Base-by-base conservation (phyloP, 2,797 vertebrate genomes). In the Pangasius krempfi region DNA sequence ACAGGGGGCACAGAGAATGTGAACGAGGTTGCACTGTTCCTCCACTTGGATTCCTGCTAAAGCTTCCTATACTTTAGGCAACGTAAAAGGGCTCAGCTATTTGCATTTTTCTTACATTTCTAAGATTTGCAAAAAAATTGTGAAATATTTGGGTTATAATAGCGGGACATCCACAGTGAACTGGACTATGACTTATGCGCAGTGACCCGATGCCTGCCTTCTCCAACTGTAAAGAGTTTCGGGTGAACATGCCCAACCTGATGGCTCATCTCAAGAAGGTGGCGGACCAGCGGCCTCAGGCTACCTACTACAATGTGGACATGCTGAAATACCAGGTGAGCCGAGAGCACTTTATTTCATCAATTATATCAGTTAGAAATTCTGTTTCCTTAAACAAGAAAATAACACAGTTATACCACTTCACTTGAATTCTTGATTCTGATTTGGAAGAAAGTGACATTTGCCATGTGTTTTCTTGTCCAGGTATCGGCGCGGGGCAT, bases 231-330 rank as follows among this genome's bases (percentile, higher is more conserved):
- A 99, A 97, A 96, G 98, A 99, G 93, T 99, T 99, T 96, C 99
- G 98, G 97, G 98, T 99, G 91, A 99, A 99, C 92, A 99, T 99
- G 98, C 97, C 98, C 95, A 99, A 98, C 93, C 91, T 99, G 95
- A 98, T 99, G 97, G 96, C 95, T 91, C 98, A 99, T 92, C 95
- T 99, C 83, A 99, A 97, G 95, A 99, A 97, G 95, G 98, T 99
- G 80, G 98, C 98, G 0, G 98, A 99, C 89, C 98, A 99, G 96
- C 99, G 99, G 93, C 98, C 98, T 37, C 98, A 99, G 92, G 98
- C 98, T 52, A 99, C 98, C 0, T 99, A 99, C 94, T 99, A 99
- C 93, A 99, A 99, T 6, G 98, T 99, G 95, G 98, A 99, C 92
- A 99, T 99, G 98, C 97, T 99, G 92, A 99, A 99, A 92, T 99